Evolutionary conservation across 2,888 invertebrate genomes (phyloP).

Genomic region (Dryocosmus kuriphilus): DNA sequence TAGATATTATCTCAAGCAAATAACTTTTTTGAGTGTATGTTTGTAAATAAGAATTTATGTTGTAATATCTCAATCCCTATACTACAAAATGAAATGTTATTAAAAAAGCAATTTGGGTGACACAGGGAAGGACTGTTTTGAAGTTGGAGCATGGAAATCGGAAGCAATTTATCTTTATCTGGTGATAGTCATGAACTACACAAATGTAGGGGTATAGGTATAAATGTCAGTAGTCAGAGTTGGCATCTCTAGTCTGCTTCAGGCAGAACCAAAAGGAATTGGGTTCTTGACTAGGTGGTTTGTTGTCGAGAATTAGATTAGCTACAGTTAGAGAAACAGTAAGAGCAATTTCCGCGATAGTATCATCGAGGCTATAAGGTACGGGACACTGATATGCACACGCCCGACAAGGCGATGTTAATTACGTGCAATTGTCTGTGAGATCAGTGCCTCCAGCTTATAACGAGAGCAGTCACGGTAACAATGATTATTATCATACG

Average conservation of each 20-base stretch:
- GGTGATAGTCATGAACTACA: not conserved
- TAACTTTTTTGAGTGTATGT: no score
- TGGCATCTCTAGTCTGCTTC: not conserved
- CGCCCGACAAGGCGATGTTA: conserved; percentile 46
- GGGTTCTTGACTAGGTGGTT: conserved; percentile 10
- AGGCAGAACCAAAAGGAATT: conserved; percentile 4
- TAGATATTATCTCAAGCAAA: no score
- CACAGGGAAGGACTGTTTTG: not conserved
- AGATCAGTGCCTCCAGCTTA: conserved; percentile 45
- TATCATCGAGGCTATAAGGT: conserved; percentile 41
- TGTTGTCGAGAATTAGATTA: conserved; percentile 51
- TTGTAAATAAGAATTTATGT: no score
- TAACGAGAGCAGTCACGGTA: conserved; percentile 52
- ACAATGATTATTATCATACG: conserved; percentile 57
- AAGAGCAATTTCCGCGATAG: conserved; percentile 60
- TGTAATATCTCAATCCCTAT: no score
- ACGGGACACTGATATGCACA: conserved; percentile 41
- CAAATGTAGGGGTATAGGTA: not conserved
- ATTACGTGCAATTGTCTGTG: conserved; percentile 53
- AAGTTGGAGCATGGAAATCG: not conserved
- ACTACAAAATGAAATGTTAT: not conserved
- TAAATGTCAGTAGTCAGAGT: not conserved
- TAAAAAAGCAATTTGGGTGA: not conserved
- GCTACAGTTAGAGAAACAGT: conserved; percentile 44
- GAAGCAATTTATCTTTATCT: not conserved